These are phyloP conservation scores for Triplophysa siluroides DNA, from an alignment of 2,113 vertebrate genomes.

Conservation along the genomic window DNA sequence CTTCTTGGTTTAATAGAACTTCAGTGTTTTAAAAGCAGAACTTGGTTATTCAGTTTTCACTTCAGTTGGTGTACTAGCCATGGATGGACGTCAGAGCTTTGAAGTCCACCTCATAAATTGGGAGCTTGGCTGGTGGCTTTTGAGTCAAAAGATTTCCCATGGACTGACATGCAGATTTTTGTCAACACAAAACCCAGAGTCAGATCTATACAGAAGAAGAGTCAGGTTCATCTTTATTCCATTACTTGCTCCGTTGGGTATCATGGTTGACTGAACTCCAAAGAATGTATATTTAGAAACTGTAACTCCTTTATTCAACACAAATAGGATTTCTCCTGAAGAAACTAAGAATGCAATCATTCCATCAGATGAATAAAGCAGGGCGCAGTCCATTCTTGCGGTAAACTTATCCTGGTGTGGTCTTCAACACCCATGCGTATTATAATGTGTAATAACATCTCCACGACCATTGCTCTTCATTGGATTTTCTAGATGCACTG, in stretches of 20 bases:
- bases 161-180: background rate
- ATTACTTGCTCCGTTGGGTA: background rate
- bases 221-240: background rate
- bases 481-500: background rate
- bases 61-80: background rate
- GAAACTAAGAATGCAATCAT: background rate
- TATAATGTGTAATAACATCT: background rate
- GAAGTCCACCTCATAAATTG: background rate
- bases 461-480: background rate
- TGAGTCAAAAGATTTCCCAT: background rate
- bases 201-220: background rate
- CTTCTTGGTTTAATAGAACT: background rate
- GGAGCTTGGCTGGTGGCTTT: background rate
- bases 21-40: no score
- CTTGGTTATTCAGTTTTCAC: no score
- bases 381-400: background rate
- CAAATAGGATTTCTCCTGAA: background rate
- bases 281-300: background rate
- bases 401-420: background rate
- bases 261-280: background rate
- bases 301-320: background rate
- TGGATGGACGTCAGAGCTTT: background rate
- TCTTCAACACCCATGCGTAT: conserved; percentile 1
- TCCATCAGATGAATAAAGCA: background rate
- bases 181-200: background rate